Base-by-base conservation (phyloP, 92 coral and sea anemone genomes). In the Meandrina meandrites region DNA sequence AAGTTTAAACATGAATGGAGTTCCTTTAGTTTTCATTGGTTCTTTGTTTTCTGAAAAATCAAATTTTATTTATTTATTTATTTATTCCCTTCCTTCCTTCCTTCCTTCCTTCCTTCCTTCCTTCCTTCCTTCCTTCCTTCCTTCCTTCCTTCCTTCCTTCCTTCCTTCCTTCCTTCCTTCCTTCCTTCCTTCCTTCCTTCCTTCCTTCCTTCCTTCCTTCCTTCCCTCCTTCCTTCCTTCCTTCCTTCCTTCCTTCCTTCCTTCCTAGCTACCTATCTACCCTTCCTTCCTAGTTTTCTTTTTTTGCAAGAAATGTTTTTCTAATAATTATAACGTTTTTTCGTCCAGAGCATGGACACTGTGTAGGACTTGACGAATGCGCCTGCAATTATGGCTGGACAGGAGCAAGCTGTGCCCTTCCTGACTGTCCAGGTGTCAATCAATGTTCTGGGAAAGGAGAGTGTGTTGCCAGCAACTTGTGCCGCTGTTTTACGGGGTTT, bases 401-500 rank as follows among this genome's bases (percentile, higher is more conserved):
- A 16, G 94, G 94, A 48, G 73, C 87, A 11, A 86, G 88, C 64
- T 91, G 91, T 36, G 77, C 89, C n/a, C 82, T 83, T 15, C 81
- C 89, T 19, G 79, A 79, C 36, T 91, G 94, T 70, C 36, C 48
- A 62, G 84, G 21, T 27, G 89, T 91, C 47, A 80, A 85, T 45
- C 88, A 85, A 4, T 91, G 94, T 62, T 84, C 89, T 4, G 70
- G 79, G 18, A 72, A 85, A 50, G 94, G 94, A 24, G 87, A 90
- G 81, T 92, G 94, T 83, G 92, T 89, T 81, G 84, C 83, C 73
- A 88, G 86, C 24, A 83, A 89, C 57, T 34, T 27, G 31, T 92
- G 94, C 57, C 79, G 75, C 5, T 91, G 94, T 68, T 86, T 72
- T 22, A 80, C 83, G 15, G 93, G 91, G 57, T 90, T 42, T 42